A percentile compares a stretch with the other conserved stretches of the same genome.
Evolutionary conservation across 2,797 vertebrate species (phyloP).

Genomic region (Lophius americanus): DNA sequence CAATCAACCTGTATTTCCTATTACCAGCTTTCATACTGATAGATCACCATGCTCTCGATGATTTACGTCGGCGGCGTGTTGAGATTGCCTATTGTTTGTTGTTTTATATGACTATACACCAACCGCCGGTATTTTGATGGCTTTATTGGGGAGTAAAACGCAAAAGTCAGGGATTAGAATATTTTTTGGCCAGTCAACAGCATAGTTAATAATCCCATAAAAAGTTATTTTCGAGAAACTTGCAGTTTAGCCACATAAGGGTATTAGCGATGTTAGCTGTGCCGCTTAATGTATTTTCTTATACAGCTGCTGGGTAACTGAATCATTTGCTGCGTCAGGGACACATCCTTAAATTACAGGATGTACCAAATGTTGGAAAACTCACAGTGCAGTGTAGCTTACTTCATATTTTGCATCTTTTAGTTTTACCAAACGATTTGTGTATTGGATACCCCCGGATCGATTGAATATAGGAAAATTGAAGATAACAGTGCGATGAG

Average conservation of each 20-base stretch:
- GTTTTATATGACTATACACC: neutral
- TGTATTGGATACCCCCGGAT: slow-evolving; percentile 46
- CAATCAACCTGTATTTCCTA: slow-evolving; percentile 26
- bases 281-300: slow-evolving; percentile 32
- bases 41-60: slow-evolving; percentile 13
- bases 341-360: slow-evolving; percentile 20
- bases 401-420: slow-evolving; percentile 56
- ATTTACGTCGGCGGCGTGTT: no score
- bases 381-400: slow-evolving; percentile 23
- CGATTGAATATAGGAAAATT: slow-evolving; percentile 68
- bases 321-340: slow-evolving; percentile 46
- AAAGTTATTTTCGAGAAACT: slow-evolving; percentile 9
- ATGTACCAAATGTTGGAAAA: slow-evolving; percentile 42
- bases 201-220: neutral
- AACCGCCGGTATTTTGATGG: slow-evolving; percentile 1
- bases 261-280: slow-evolving; percentile 39
- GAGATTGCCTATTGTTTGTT: no score
- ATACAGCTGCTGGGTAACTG: slow-evolving; percentile 39
- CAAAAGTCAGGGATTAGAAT: neutral
- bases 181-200: slow-evolving; percentile 9
- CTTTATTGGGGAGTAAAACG: neutral
- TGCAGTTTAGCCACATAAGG: slow-evolving; percentile 10
- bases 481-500: slow-evolving; percentile 44
- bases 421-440: slow-evolving; percentile 59
- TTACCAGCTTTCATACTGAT: slow-evolving; percentile 29